Conservation (phyloP, 2,888 invertebrate genomes). For the Drosophila anomalata region DNA sequence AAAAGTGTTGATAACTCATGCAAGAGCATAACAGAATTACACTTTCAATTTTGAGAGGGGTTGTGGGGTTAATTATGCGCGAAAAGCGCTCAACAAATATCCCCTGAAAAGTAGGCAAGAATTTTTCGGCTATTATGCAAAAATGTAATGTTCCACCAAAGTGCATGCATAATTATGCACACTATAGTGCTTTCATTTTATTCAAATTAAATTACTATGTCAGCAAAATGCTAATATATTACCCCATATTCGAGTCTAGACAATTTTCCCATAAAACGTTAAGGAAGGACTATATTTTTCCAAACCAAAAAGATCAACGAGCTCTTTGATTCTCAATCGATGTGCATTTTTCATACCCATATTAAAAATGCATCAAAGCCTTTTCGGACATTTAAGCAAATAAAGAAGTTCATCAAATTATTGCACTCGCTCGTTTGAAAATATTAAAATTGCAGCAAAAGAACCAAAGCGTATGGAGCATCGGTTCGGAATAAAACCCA, state of each 20-base stretch:
- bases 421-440: conserved; percentile 7
- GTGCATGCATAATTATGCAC: conserved; percentile 5
- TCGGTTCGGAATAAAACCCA: conserved; percentile 12
- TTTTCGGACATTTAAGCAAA: conserved; percentile 39
- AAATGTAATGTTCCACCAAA: neutral
- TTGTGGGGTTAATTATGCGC: conserved; percentile 39
- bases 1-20: conserved; percentile 37
- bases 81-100: conserved; percentile 24
- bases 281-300: neutral
- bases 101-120: conserved; percentile 23
- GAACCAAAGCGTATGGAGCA: conserved; percentile 33
- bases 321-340: neutral
- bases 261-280: neutral
- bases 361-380: conserved; percentile 48
- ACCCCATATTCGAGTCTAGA: neutral
- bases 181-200: neutral
- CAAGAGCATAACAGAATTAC: conserved; percentile 26
- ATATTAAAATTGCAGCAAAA: conserved; percentile 4
- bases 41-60: conserved; percentile 39
- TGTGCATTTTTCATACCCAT: neutral
- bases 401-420: conserved; percentile 24
- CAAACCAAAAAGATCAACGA: conserved; percentile 2
- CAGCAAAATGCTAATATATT: neutral
- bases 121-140: conserved; percentile 11
- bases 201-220: neutral